Evolutionary conservation across 2,888 invertebrate species (phyloP).

Genomic region (Acanthopleura granulata): DNA sequence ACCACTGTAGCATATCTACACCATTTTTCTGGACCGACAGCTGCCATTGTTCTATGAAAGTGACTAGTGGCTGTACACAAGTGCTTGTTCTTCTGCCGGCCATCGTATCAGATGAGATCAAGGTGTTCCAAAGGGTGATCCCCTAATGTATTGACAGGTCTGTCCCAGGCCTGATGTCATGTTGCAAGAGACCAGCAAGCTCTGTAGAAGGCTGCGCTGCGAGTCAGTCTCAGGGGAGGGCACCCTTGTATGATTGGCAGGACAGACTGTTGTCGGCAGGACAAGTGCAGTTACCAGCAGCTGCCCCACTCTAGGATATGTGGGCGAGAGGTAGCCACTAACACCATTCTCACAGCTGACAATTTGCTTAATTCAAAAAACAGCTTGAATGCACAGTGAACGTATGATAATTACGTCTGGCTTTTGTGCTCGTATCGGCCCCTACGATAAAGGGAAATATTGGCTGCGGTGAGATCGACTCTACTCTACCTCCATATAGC

Average conservation of each 20-base stretch:
- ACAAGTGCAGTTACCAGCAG: background rate
- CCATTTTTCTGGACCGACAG: too few species aligned
- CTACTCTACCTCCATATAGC: constrained; percentile 7
- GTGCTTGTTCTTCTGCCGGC: too few species aligned
- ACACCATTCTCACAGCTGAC: constrained; percentile 13
- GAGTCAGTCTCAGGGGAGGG: background rate
- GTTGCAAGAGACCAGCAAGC: too few species aligned
- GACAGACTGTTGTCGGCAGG: constrained; percentile 1
- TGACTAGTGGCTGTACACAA: too few species aligned
- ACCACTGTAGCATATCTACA: too few species aligned
- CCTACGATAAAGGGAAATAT: constrained; percentile 3
- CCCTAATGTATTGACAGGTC: too few species aligned
- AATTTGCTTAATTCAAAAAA: constrained; percentile 19
- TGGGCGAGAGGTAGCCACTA: constrained; percentile 17
- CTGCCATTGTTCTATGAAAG: too few species aligned
- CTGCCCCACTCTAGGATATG: constrained; percentile 10
- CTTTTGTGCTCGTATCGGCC: constrained; percentile 15
- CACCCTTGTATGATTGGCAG: constrained; percentile 8
- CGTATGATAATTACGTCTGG: constrained; percentile 18
- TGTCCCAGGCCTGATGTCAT: too few species aligned
- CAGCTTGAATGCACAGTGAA: constrained; percentile 16
- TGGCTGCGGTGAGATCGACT: constrained; percentile 8
- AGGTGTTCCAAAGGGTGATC: too few species aligned
- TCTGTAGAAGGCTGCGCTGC: too few species aligned
- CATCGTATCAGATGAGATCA: too few species aligned